Percentiles rank a stretch among this genome's conserved stretches.
Conservation (phyloP, 1,140 invertebrate genomes). For the Spodoptera litura region DNA sequence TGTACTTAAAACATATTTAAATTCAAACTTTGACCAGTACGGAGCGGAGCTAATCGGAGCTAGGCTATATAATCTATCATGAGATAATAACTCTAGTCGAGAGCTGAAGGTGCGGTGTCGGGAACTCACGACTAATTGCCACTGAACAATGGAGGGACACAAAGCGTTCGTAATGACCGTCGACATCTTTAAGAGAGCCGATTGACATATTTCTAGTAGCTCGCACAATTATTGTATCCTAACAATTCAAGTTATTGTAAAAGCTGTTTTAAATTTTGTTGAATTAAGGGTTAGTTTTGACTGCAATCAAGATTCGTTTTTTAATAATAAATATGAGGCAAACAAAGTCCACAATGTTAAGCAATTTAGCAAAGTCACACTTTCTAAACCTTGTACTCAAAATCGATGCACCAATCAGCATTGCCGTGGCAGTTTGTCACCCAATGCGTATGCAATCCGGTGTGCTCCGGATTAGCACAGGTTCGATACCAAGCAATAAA, state of each 20-base stretch:
- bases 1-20: no score
- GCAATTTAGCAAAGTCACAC: neutral
- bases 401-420: constrained; percentile 15
- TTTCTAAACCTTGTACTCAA: neutral
- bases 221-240: no score
- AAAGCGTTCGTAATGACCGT: constrained; percentile 37
- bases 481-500: constrained; percentile 60
- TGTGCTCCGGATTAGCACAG: constrained; percentile 48
- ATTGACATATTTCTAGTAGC: constrained; percentile 20
- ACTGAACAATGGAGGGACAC: constrained; percentile 62
- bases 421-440: constrained; percentile 29
- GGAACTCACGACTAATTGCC: constrained; percentile 69
- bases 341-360: no score
- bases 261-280: neutral
- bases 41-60: constrained; percentile 55
- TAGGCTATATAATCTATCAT: constrained; percentile 71
- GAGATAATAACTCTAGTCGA: constrained; percentile 64
- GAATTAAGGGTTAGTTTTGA: no score
- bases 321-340: no score
- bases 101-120: constrained; percentile 53
- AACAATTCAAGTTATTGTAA: neutral
- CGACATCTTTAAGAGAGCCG: constrained; percentile 21
- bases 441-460: constrained; percentile 42
- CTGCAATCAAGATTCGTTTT: no score
- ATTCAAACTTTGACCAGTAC: no score